Percentiles rank a stretch among this genome's conserved stretches.
Evolutionary conservation across 1,140 invertebrate genomes (phyloP).

Genomic region (Drosophila ohnishii): DNA sequence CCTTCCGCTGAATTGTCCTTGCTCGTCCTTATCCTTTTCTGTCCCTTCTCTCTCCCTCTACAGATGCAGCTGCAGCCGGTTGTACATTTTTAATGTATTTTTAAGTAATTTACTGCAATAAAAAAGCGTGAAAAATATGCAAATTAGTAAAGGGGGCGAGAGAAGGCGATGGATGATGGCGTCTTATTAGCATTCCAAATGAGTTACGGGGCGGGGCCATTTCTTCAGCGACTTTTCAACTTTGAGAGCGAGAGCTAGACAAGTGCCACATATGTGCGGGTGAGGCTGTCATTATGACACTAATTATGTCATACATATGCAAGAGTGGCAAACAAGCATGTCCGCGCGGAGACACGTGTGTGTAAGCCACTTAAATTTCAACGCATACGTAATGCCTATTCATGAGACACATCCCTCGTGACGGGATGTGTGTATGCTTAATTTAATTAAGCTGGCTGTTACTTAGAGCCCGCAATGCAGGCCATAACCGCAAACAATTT

Average conservation of each 20-base stretch:
- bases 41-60: slow-evolving; percentile 12
- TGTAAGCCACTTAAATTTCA: slow-evolving; percentile 80
- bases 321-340: slow-evolving; percentile 74
- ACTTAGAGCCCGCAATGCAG: slow-evolving; percentile 64
- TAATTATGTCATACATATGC: slow-evolving; percentile 81
- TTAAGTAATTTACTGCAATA: slow-evolving; percentile 73
- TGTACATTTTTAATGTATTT: slow-evolving; percentile 77
- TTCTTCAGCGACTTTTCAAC: slow-evolving; percentile 66
- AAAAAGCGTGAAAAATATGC: slow-evolving; percentile 69
- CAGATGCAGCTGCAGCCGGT: slow-evolving; percentile 43
- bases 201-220: slow-evolving; percentile 37
- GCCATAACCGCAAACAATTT: slow-evolving; percentile 70
- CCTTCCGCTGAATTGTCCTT: slow-evolving; percentile 43
- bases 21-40: slow-evolving; percentile 20
- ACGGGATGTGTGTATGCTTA: slow-evolving; percentile 52
- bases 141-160: slow-evolving; percentile 42
- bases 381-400: slow-evolving; percentile 78
- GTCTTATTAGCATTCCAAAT: slow-evolving; percentile 76
- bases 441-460: slow-evolving; percentile 77
- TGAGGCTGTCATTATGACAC: slow-evolving; percentile 68
- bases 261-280: slow-evolving; percentile 33
- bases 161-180: slow-evolving; percentile 6
- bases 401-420: slow-evolving; percentile 50
- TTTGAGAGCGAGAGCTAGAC: slow-evolving; percentile 28
- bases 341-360: slow-evolving; percentile 56